phyloP scores from a whole-genome alignment of 53 echinoderm and acorn worm genomes.

The Apostichopus leukothele region DNA sequence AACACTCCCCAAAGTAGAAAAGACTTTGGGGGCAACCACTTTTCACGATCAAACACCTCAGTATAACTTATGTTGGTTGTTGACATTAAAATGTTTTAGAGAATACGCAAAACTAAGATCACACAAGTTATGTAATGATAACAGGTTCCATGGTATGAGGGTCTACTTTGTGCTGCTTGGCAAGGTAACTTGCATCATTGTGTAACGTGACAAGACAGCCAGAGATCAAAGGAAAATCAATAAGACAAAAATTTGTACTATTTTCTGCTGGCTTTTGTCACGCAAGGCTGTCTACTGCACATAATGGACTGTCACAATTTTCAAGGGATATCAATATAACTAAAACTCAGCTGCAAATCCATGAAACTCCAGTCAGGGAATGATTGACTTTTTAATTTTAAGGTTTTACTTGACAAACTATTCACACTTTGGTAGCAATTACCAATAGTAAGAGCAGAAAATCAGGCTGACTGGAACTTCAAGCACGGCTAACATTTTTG shows the following conservation, averaged over 20 bases:
- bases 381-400: neutral
- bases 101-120: no score
- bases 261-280: neutral
- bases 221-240: neutral
- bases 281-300: neutral
- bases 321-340: neutral
- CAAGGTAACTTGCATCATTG: slow-evolving; percentile 6
- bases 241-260: neutral
- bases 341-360: slow-evolving; percentile 74
- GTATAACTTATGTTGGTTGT: no score
- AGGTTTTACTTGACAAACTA: no score
- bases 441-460: neutral
- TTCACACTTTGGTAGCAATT: neutral
- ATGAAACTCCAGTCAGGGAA: slow-evolving; percentile 73
- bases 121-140: neutral
- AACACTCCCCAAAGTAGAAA: no score
- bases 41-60: no score
- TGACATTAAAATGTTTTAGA: no score
- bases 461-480: slow-evolving; percentile 49
- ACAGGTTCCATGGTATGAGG: slow-evolving; percentile 21
- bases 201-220: neutral
- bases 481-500: slow-evolving; percentile 48
- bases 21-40: no score
- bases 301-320: neutral
- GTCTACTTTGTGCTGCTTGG: slow-evolving; percentile 33